A percentile compares a stretch with the other conserved stretches of the same genome.
Evolutionary conservation across 2,113 vertebrate genomes (phyloP).

Genomic region (Ceuthmochares aereus): DNA sequence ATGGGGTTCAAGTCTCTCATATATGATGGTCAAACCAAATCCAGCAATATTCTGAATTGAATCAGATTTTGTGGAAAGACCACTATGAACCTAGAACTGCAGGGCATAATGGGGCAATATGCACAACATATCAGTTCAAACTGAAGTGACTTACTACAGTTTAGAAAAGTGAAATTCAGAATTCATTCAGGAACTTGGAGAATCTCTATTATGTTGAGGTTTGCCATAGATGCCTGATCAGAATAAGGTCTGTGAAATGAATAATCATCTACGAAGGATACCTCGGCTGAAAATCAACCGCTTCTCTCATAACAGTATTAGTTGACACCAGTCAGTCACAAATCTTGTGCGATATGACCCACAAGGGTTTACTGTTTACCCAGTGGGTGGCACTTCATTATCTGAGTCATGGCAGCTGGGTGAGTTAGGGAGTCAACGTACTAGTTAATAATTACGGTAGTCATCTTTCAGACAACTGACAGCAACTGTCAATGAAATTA

Average conservation of each 20-base stretch:
- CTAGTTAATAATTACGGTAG: background rate
- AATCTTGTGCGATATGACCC: background rate
- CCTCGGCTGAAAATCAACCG: background rate
- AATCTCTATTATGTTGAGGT: background rate
- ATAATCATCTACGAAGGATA: background rate
- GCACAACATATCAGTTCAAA: background rate
- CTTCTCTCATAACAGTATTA: background rate
- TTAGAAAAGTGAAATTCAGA: background rate
- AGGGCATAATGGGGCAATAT: background rate
- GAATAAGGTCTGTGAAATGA: background rate
- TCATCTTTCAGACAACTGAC: background rate
- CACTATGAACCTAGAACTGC: background rate
- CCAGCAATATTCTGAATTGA: background rate
- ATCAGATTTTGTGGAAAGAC: background rate
- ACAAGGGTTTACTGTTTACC: background rate
- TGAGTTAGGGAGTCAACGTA: background rate
- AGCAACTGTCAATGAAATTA: background rate
- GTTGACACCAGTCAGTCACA: background rate
- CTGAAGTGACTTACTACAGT: background rate
- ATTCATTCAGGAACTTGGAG: background rate
- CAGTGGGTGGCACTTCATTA: constrained; percentile 3
- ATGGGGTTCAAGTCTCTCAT: background rate
- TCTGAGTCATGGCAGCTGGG: background rate
- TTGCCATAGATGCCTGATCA: background rate
- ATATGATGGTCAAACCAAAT: background rate